These are phyloP conservation scores for Ectropis crepuscularia DNA, from an alignment of 2,888 invertebrate genomes.

Conservation along the genomic window DNA sequence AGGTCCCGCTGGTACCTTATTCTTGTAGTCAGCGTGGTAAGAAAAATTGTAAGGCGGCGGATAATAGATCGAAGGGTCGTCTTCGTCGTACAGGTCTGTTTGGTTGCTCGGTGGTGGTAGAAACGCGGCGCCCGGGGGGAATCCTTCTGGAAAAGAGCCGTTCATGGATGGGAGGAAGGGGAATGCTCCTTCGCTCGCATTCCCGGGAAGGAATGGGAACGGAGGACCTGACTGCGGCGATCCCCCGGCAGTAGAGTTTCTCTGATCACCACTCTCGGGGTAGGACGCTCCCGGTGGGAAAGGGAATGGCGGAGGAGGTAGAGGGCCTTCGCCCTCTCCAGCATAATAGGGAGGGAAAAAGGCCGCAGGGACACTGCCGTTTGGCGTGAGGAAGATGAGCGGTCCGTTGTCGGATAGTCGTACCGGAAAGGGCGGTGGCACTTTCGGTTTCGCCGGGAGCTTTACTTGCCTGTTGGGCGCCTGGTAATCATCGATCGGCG, in stretches of 20 bases:
- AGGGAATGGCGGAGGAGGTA: constrained; percentile 84
- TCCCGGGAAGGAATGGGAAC: constrained; percentile 86
- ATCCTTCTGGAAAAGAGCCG: constrained; percentile 84
- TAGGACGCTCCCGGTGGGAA: constrained; percentile 84
- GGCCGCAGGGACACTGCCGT: constrained; percentile 90
- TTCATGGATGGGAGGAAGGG: constrained; percentile 84
- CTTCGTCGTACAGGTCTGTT: constrained; percentile 93
- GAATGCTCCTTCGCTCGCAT: constrained; percentile 83
- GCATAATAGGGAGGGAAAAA: constrained; percentile 87
- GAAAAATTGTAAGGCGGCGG: constrained; percentile 96
- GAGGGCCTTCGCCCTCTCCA: constrained; percentile 85
- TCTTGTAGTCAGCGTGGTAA: constrained; percentile 91
- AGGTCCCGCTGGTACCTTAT: constrained; percentile 92
- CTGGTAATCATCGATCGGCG: constrained; percentile 93
- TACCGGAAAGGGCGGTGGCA: constrained; percentile 97
- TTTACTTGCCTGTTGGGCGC: constrained; percentile 94
- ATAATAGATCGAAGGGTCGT: constrained; percentile 96
- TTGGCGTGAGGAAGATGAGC: constrained; percentile 93
- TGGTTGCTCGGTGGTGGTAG: constrained; percentile 90
- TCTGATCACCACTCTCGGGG: constrained; percentile 84
- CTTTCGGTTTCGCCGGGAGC: constrained; percentile 91
- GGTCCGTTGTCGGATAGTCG: constrained; percentile 94
- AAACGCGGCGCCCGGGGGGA: constrained; percentile 83
- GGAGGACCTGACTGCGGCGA: constrained; percentile 86
- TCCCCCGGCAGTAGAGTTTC: constrained; percentile 88